Evolutionary conservation across 1,140 invertebrate species (phyloP).

Genomic region (Theocolax elegans): DNA sequence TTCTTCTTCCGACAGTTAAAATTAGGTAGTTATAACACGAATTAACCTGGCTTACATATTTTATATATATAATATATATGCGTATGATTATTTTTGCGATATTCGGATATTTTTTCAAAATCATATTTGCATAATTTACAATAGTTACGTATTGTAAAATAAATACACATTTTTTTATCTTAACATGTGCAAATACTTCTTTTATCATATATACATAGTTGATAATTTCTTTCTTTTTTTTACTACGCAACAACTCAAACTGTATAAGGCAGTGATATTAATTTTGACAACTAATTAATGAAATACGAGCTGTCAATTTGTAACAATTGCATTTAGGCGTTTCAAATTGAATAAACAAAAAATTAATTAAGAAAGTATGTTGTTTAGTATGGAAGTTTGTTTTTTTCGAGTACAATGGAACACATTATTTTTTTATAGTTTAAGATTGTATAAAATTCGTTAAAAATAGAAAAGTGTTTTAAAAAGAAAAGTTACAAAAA

Average conservation of each 20-base stretch:
- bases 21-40: no score
- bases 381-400: constrained; percentile 11
- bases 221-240: no score
- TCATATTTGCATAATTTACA: no score
- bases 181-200: no score
- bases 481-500: constrained; percentile 10
- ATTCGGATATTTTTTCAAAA: no score
- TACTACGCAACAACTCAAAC: no score
- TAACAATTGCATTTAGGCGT: not conserved
- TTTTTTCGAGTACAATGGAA: constrained; percentile 23
- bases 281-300: constrained; percentile 1
- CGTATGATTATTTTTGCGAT: no score
- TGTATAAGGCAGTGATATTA: not conserved
- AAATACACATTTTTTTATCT: no score
- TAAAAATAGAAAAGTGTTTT: constrained; percentile 30
- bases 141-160: no score
- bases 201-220: no score
- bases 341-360: constrained; percentile 1
- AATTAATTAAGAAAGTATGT: constrained; percentile 25
- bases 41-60: no score
- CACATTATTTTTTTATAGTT: constrained; percentile 7
- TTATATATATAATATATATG: no score
- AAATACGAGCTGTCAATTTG: constrained; percentile 1
- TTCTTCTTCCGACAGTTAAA: not conserved
- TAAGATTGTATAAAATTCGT: constrained; percentile 29